These are phyloP conservation scores for Suncus etruscus DNA, from an alignment of 2,113 vertebrate genomes.

Conservation along the genomic window DNA sequence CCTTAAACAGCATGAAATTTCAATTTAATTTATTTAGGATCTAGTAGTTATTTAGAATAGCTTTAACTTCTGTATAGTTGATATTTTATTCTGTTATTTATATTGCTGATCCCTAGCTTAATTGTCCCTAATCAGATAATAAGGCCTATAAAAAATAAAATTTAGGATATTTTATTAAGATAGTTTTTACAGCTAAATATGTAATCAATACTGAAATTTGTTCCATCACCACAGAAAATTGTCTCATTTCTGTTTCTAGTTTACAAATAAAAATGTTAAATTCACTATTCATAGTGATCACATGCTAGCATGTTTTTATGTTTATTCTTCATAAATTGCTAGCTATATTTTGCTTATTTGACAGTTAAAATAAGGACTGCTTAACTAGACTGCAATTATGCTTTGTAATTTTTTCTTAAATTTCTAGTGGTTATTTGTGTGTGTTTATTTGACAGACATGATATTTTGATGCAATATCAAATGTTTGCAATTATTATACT, in stretches of 20 bases:
- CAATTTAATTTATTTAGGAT: conserved; percentile 66
- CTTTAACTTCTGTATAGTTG: conserved; percentile 32
- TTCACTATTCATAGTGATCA: background rate
- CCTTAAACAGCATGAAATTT: conserved; percentile 32
- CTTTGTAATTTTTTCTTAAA: conserved; percentile 35
- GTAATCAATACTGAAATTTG: background rate
- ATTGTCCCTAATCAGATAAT: conserved; percentile 28
- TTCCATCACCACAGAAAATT: conserved; percentile 24
- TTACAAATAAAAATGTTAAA: conserved; percentile 32
- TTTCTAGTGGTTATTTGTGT: background rate
- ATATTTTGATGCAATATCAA: background rate
- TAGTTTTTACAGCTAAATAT: conserved; percentile 16
- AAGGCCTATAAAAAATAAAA: conserved; percentile 34
- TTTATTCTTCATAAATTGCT: conserved; percentile 38
- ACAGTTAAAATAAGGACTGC: conserved; percentile 45
- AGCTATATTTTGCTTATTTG: conserved; percentile 28
- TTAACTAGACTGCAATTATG: background rate
- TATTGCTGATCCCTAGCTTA: conserved; percentile 48
- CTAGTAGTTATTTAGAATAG: conserved; percentile 60
- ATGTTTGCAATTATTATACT: background rate
- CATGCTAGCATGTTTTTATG: background rate
- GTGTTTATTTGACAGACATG: background rate
- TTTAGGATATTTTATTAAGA: conserved; percentile 57
- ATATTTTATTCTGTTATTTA: conserved; percentile 43
- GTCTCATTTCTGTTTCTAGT: background rate